Conservation (phyloP, 2,113 vertebrate genomes). For the Spermophilus dauricus region DNA sequence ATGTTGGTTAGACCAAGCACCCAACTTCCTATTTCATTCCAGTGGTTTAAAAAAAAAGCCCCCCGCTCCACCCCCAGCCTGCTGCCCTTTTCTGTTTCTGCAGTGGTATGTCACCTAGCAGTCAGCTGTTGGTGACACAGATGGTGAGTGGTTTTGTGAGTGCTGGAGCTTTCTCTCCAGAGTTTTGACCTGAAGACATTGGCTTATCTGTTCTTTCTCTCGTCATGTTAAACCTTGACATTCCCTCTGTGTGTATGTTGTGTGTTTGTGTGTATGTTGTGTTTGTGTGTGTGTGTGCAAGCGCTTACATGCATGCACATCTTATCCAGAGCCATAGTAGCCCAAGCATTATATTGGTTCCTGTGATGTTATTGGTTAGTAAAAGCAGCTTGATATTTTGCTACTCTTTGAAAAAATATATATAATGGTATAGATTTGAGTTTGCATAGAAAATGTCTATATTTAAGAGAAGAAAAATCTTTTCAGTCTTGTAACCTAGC, state of each 20-base stretch:
- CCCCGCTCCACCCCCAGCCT: not conserved
- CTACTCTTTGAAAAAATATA: not conserved
- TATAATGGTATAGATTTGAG: not conserved
- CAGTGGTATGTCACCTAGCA: slow-evolving; percentile 79
- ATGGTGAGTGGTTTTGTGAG: slow-evolving; percentile 65
- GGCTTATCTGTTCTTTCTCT: slow-evolving; percentile 48
- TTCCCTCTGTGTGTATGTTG: not conserved
- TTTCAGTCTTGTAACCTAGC: not conserved
- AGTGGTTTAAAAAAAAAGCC: not conserved
- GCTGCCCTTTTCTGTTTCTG: slow-evolving; percentile 56
- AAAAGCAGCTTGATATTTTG: not conserved
- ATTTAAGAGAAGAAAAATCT: not conserved
- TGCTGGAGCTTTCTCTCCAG: slow-evolving; percentile 56
- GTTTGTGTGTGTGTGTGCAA: not conserved
- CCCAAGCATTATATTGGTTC: not conserved
- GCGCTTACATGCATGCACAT: too few species aligned
- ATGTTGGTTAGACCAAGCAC: not conserved
- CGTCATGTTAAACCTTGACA: slow-evolving; percentile 13
- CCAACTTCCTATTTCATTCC: slow-evolving; percentile 53
- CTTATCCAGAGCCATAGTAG: not conserved
- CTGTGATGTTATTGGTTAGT: not conserved
- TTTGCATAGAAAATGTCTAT: not conserved
- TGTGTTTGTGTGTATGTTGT: not conserved
- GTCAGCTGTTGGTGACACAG: slow-evolving; percentile 45
- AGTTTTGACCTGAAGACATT: slow-evolving; percentile 42